phyloP scores from a whole-genome alignment of 2,888 invertebrate genomes.

The Hypena proboscidalis region DNA sequence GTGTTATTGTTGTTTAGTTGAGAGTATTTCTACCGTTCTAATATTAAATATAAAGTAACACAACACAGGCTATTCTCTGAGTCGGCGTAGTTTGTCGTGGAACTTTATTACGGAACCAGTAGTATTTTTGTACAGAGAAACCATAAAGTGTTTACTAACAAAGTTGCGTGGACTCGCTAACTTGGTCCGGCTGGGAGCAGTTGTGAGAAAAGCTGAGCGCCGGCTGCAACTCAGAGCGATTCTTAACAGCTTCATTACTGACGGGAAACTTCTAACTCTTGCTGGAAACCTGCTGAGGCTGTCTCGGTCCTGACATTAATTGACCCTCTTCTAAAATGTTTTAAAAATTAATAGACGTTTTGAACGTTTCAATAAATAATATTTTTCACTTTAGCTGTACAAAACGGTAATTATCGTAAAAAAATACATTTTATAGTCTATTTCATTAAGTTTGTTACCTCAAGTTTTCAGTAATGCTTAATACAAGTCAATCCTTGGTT shows the following conservation, averaged over 20 bases:
- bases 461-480: too few relatives aligned
- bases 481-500: too few relatives aligned
- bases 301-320: slow-evolving; percentile 20
- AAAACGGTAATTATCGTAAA: too few relatives aligned
- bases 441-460: too few relatives aligned
- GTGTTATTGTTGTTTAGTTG: too few relatives aligned
- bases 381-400: too few relatives aligned
- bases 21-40: too few relatives aligned
- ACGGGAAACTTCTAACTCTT: slow-evolving; percentile 43
- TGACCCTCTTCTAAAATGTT: slow-evolving; percentile 13
- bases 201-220: slow-evolving; percentile 30
- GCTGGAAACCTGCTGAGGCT: slow-evolving; percentile 39
- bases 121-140: slow-evolving; percentile 35
- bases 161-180: slow-evolving; percentile 43
- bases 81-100: too few relatives aligned
- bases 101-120: slow-evolving; percentile 19
- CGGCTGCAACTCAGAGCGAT: slow-evolving; percentile 38
- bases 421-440: too few relatives aligned
- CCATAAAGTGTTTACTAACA: slow-evolving; percentile 46
- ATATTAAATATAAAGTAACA: too few relatives aligned
- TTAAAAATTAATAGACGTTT: slow-evolving; percentile 1
- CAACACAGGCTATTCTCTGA: too few relatives aligned
- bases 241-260: slow-evolving; percentile 53
- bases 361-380: too few relatives aligned
- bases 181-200: slow-evolving; percentile 18